A percentile compares a stretch with the other conserved stretches of the same genome.
These are phyloP conservation scores for Kryphioiulus occultus DNA, from an alignment of 2,888 invertebrate species.

Conservation along the genomic window DNA sequence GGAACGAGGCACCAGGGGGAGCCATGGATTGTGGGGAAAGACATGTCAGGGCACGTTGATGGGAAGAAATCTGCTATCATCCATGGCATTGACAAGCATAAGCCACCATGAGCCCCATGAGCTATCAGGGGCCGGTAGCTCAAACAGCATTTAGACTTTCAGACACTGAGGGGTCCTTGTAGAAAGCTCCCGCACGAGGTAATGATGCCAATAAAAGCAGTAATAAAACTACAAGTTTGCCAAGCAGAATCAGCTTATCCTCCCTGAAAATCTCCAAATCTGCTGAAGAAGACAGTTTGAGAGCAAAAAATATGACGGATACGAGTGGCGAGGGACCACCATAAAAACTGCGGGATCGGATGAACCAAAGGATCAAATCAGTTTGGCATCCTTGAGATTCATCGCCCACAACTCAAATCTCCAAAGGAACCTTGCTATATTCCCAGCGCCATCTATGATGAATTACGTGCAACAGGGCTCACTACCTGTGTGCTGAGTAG, in stretches of 20 bases:
- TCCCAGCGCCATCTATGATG: no score
- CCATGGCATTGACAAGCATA: neutral
- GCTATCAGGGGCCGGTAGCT: neutral
- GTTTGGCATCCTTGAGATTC: neutral
- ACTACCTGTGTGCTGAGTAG: no score
- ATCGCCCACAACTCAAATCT: neutral
- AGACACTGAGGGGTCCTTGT: neutral
- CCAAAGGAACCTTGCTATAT: no score
- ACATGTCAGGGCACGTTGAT: neutral
- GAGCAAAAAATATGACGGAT: neutral
- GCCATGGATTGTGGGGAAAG: no score
- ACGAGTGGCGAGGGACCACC: neutral
- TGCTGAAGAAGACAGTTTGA: neutral
- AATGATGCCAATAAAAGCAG: constrained; percentile 7
- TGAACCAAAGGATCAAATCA: neutral
- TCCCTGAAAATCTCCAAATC: neutral
- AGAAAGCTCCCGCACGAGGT: neutral
- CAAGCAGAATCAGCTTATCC: neutral
- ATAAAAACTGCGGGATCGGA: neutral
- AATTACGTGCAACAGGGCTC: no score
- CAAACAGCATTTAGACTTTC: neutral
- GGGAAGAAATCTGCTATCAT: neutral
- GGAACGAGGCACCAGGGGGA: neutral
- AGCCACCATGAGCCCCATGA: neutral
- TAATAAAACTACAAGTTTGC: neutral